These are phyloP conservation scores for Loriculus beryllinus DNA, from an alignment of 2,797 vertebrate species.

Conservation along the genomic window DNA sequence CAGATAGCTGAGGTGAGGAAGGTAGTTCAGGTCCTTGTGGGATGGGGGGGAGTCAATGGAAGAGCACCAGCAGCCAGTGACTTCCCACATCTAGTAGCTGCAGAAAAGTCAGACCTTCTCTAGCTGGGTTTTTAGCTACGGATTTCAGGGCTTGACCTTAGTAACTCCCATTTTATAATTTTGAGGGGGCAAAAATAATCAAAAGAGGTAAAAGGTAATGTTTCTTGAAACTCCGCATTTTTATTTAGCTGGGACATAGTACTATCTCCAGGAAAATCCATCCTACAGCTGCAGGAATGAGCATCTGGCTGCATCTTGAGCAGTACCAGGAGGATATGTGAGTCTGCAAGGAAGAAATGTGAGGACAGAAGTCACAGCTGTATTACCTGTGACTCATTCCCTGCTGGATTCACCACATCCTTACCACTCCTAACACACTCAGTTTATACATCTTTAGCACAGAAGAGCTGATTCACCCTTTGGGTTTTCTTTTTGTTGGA, in stretches of 20 bases:
- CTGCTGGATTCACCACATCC: background rate
- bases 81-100: background rate
- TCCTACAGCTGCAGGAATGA: background rate
- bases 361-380: background rate
- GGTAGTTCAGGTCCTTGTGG: background rate
- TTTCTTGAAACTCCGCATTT: background rate
- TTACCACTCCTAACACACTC: background rate
- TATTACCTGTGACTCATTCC: background rate
- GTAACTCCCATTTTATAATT: background rate
- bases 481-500: background rate
- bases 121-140: background rate
- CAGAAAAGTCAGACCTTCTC: background rate
- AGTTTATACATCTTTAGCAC: background rate
- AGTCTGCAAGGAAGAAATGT: background rate
- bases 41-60: background rate
- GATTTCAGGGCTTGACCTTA: background rate
- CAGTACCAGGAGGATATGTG: background rate
- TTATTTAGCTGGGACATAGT: background rate
- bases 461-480: background rate
- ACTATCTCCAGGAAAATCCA: background rate
- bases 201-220: background rate
- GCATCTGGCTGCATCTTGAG: background rate
- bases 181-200: background rate
- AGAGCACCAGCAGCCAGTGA: background rate
- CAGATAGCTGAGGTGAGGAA: background rate